Base-by-base conservation (phyloP, 2,113 vertebrate species). In the Gobiocypris rarus region DNA sequence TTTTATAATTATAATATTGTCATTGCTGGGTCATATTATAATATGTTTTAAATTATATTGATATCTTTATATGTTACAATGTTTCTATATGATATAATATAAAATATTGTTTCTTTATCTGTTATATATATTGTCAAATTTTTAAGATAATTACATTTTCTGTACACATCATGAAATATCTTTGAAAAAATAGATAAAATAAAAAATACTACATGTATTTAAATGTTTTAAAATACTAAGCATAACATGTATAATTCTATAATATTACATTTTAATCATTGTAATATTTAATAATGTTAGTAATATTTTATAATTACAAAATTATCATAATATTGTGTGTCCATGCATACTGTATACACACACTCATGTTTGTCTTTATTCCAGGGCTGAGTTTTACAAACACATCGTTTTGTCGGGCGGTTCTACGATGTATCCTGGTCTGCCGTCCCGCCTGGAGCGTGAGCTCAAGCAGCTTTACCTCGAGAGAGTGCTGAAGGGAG, bases 391-490 rank as follows among this genome's bases (percentile, higher is more conserved):
- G 88, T 97, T 97, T 91, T 97, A 97, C 86, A 97, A 97, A 86
- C 96, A 97, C 89, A 97, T 97, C n/a, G 96, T 97, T 83, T 92
- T 97, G 63, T 97, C 96, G 22, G 96, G 96, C 81, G 96, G 96
- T 0, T 97, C 96, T 83, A 97, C 96, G 59, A 97, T 97, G 96
- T 97, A 97, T 83, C 96, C 96, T 0, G 96, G 96, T n/a, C 93
- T 97, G 82, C 96, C 96, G 1, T 97, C 96, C 0, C 94, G 96
- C 15, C 92, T 97, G 94, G 96, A 97, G 90, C 91, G 96, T 45
- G 96, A 97, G 85, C 95, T 97, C 11, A 97, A 97, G 76, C 96
- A 97, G 88, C 95, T 97, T 41, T 97, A 97, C 89, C 90, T 97
- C 89, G 96, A 97, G 86, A 91, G 96, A 75, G 96, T 97, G 76